Base-by-base conservation (phyloP, 2,888 invertebrate genomes). In the Sarcophaga variegata region DNA sequence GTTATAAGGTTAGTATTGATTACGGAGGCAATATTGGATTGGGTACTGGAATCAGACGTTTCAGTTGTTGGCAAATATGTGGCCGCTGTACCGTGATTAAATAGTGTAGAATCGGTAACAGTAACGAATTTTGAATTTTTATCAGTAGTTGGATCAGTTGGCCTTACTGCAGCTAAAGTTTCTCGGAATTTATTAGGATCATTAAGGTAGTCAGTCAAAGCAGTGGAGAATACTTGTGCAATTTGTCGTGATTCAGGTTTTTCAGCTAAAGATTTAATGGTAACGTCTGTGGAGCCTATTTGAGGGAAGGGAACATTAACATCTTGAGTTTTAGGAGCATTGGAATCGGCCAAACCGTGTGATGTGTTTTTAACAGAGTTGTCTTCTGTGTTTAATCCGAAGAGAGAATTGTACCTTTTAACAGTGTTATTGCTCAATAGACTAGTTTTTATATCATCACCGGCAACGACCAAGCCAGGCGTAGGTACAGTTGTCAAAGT, bases 171-270 rank as follows among this genome's bases (percentile, higher is more conserved):
- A 10, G 96, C 96, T 25, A 97, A 92, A 25, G 96, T 96, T 90
- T 96, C 96, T 88, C 96, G 95, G 90, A 97, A 97, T 77, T 96
- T 96, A n/a, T 96, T 96, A 1, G 97, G 97, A 92, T 97, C 96
- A 92, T 97, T 96, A 5, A 97, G 94, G 89, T 97, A 97, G 0
- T 96, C 97, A 1, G 97, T 96, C 20, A 97, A 93, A 0, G 97
- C 97, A 90, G 97, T 96, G 0, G 97, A 97, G 90, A 97, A 97
- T 4, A 97, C 96, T 93, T 97, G 96, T 0, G 97, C 97, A 5
- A 97, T 93, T 92, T 97, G 96, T 76, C 97, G 94, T 0, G 97
- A 95, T 92, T 96, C 95, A n/a, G 96, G 95, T 87, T 93, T 91
- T 89, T 91, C 91, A 4, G 91, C 94, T 90, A 92, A 92, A 78